Conservation (phyloP, 2,888 invertebrate species). For the Dynastes grantii region DNA sequence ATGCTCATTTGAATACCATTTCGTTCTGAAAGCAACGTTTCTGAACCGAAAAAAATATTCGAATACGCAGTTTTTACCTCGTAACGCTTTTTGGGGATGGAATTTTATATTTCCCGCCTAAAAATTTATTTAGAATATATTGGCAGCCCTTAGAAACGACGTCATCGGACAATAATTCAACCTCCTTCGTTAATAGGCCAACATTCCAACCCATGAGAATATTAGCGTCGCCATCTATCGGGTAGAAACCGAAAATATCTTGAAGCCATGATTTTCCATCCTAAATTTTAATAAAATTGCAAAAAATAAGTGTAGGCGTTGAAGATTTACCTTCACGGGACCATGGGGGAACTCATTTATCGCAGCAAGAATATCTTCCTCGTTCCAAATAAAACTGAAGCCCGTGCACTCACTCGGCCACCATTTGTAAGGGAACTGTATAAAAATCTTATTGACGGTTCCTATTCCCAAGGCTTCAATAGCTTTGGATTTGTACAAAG, state of each 20-base stretch:
- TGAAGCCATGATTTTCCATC: constrained; percentile 75
- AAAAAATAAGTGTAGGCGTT: neutral
- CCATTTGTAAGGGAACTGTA: constrained; percentile 78
- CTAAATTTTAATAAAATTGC: constrained; percentile 57
- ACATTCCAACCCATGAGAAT: constrained; percentile 82
- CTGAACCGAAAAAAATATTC: constrained; percentile 1
- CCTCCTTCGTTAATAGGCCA: constrained; percentile 75
- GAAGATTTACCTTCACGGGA: constrained; percentile 56
- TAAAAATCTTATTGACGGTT: constrained; percentile 78
- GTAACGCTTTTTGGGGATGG: constrained; percentile 68
- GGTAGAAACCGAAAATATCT: constrained; percentile 79
- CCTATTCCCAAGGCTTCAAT: constrained; percentile 78
- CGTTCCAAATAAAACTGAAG: constrained; percentile 75
- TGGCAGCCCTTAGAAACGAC: constrained; percentile 73
- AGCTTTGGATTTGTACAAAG: constrained; percentile 72
- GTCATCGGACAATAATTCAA: constrained; percentile 76
- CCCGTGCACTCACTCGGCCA: constrained; percentile 75
- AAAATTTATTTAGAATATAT: constrained; percentile 73
- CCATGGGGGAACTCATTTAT: constrained; percentile 62
- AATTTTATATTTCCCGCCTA: constrained; percentile 71
- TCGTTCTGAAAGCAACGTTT: constrained; percentile 73
- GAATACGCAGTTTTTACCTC: constrained; percentile 59
- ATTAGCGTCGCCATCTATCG: constrained; percentile 76
- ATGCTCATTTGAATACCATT: constrained; percentile 80
- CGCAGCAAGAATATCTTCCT: constrained; percentile 68